Percentiles rank a stretch among this genome's conserved stretches.
phyloP scores from a whole-genome alignment of 2,113 vertebrate genomes.

The Strix aluco region DNA sequence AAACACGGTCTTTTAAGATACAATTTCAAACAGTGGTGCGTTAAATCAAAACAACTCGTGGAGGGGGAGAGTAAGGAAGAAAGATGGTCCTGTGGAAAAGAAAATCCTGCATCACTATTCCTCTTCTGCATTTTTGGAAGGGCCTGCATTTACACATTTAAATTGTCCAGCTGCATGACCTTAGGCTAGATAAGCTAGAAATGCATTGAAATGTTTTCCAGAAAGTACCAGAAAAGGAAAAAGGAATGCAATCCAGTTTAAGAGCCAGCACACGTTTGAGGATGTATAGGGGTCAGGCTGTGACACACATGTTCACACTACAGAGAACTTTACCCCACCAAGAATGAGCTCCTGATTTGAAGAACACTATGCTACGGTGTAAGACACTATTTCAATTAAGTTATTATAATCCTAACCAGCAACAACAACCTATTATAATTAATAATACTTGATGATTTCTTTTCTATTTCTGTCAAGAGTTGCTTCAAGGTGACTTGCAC shows the following conservation, averaged over 20 bases:
- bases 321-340: neutral
- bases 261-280: neutral
- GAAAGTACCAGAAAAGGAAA: neutral
- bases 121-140: neutral
- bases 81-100: neutral
- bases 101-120: neutral
- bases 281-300: neutral
- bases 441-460: slow-evolving; percentile 44
- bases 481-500: slow-evolving; percentile 20
- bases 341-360: neutral
- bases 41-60: slow-evolving; percentile 22
- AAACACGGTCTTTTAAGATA: slow-evolving; percentile 64
- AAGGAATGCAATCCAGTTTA: neutral
- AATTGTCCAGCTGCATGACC: neutral
- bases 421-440: slow-evolving; percentile 52
- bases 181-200: neutral
- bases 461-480: slow-evolving; percentile 29
- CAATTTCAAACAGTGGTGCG: slow-evolving; percentile 7
- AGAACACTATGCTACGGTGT: neutral
- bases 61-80: neutral
- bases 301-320: neutral
- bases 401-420: slow-evolving; percentile 32
- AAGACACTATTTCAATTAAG: slow-evolving; percentile 25
- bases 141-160: neutral
- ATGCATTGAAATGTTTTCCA: neutral